Evolutionary conservation across 2,113 vertebrate genomes (phyloP).

Genomic region (Phylloscopus whistleri): DNA sequence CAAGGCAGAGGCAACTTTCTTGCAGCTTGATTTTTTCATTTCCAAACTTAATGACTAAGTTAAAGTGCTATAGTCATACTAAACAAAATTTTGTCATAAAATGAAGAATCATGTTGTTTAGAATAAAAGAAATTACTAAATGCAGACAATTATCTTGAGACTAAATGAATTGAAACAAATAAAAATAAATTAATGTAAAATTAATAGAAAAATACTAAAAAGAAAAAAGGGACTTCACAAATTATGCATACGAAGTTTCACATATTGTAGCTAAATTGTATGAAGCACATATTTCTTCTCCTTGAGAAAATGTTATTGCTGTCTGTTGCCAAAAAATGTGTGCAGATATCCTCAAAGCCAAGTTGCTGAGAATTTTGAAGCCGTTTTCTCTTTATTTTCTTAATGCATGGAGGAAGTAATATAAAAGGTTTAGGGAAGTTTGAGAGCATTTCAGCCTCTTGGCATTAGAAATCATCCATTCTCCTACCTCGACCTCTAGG

Average conservation of each 20-base stretch:
- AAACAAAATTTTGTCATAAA: not conserved
- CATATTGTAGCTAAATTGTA: not conserved
- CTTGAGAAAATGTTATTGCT: not conserved
- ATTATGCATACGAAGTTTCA: not conserved
- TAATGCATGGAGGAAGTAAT: not conserved
- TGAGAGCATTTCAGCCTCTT: not conserved
- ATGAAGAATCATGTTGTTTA: not conserved
- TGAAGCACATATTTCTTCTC: not conserved
- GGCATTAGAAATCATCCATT: not conserved
- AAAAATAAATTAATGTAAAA: not conserved
- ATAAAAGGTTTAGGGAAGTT: not conserved
- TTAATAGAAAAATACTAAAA: not conserved
- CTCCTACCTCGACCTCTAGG: conserved; percentile 48
- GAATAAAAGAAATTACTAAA: not conserved
- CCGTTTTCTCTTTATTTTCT: not conserved
- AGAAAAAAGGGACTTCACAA: not conserved
- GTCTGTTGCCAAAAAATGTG: not conserved
- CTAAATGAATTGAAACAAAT: not conserved
- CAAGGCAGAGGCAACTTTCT: not conserved
- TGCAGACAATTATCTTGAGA: not conserved
- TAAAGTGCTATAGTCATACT: not conserved
- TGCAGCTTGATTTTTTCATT: not conserved
- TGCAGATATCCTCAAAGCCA: not conserved
- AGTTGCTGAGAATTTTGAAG: not conserved
- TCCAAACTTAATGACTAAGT: not conserved